A percentile compares a stretch with the other conserved stretches of the same genome.
Evolutionary conservation across 2,113 vertebrate species (phyloP).

Genomic region (Cololabis saira): DNA sequence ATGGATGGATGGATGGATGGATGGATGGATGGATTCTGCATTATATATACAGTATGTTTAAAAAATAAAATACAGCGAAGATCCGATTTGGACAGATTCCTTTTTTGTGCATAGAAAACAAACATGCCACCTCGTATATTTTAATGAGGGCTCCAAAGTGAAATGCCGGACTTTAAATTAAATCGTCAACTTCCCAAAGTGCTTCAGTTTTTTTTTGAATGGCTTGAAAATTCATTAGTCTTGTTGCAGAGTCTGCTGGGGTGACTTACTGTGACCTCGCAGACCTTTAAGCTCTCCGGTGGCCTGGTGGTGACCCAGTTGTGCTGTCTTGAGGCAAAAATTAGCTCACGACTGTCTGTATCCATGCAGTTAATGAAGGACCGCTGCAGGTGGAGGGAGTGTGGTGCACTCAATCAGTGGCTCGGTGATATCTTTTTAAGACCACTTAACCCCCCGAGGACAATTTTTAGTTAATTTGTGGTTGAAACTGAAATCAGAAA

Average conservation of each 20-base stretch:
- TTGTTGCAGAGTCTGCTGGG: background rate
- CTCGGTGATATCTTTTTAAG: slow-evolving; percentile 35
- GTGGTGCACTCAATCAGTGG: background rate
- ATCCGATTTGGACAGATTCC: no score
- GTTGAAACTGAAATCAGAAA: slow-evolving; percentile 22
- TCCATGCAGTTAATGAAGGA: slow-evolving; percentile 25
- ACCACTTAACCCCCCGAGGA: slow-evolving; percentile 35
- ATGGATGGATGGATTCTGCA: no score
- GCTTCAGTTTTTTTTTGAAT: no score
- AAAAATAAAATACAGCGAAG: no score
- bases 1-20: no score
- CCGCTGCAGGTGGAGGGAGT: slow-evolving; percentile 26
- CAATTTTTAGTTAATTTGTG: slow-evolving; percentile 25
- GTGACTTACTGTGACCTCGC: background rate
- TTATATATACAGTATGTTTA: no score
- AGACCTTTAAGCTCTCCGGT: background rate
- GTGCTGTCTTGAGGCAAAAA: slow-evolving; percentile 21
- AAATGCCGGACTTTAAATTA: no score
- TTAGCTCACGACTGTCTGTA: slow-evolving; percentile 11
- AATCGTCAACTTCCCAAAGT: no score
- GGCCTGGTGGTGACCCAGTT: slow-evolving; percentile 32
- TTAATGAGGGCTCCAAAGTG: no score
- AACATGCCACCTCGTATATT: no score
- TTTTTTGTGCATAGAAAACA: no score
- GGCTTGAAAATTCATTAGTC: no score